Evolutionary conservation across 2,888 invertebrate genomes (phyloP).

Genomic region (Micoletzkya japonica): DNA sequence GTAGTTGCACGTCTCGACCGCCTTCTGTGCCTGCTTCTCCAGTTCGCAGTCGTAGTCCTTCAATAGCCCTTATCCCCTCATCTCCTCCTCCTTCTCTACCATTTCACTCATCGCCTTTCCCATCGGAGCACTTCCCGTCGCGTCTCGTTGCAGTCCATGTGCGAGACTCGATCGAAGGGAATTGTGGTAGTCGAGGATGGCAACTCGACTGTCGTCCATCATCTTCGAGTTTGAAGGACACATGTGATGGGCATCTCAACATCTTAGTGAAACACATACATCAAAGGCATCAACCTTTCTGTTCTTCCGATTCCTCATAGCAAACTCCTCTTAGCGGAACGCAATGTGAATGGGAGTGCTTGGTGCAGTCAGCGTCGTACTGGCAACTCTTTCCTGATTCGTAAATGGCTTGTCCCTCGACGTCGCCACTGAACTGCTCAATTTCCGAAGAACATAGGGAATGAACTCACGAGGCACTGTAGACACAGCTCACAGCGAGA

Average conservation of each 20-base stretch:
- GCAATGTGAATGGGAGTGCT: conserved; percentile 7
- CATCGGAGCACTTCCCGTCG: conserved; percentile 22
- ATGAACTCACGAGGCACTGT: conserved; percentile 15
- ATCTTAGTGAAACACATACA: background rate
- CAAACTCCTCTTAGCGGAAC: conserved; percentile 17
- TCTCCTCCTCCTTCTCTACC: too few species aligned
- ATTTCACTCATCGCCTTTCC: conserved; percentile 19
- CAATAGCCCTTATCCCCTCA: background rate
- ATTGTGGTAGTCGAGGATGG: conserved; percentile 27
- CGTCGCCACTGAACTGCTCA: conserved; percentile 15
- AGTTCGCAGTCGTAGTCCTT: conserved; percentile 24
- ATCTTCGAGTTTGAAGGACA: conserved; percentile 22
- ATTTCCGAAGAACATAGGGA: background rate
- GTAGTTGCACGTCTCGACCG: background rate
- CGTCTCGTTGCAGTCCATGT: conserved; percentile 18
- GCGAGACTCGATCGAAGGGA: conserved; percentile 20
- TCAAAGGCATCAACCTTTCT: background rate
- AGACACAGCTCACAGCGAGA: conserved; percentile 21
- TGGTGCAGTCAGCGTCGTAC: conserved; percentile 11
- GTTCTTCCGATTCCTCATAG: background rate
- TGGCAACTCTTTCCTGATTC: background rate
- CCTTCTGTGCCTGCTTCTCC: conserved; percentile 20
- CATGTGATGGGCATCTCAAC: conserved; percentile 20
- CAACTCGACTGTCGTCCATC: conserved; percentile 4
- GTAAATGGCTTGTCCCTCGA: conserved; percentile 7